Base-by-base conservation (phyloP, 2,113 vertebrate species). In the Nannospalax galili region DNA sequence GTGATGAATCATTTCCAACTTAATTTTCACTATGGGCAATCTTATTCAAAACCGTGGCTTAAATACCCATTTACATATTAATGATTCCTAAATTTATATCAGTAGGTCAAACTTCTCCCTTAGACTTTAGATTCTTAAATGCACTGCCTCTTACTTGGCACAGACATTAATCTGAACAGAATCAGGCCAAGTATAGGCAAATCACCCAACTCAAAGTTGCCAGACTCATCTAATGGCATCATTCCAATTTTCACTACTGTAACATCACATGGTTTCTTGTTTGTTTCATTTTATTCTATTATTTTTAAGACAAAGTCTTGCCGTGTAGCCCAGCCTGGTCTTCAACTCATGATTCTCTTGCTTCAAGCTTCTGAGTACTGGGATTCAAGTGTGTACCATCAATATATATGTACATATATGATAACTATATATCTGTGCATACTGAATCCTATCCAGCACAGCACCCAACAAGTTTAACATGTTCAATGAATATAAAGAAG, bases 1-100 rank as follows among this genome's bases (percentile, higher is more conserved):
- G 20, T 58, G 86, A 93, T 81, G 90, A 90, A 85, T 90, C 22
- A 3, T 65, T 91, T 95, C 64, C 7, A 79, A 52, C 72, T 84
- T 92, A 19, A 77, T 75, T 87, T 69, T 93, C 40, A 42, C 78
- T 9, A 10, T 42, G 79, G 52, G 42, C 77, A 87, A 73, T 45
- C 42, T n/a, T 85, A 70, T 60, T 40, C 48, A 92, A 84, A 92
- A n/a, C 19, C 72, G 9, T 79, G 56, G 70, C 56, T 93, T 84
- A 67, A 80, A 72, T 88, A 88, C 60, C 0, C 58, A 84, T 40
- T 93, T 75, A 40, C 24, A 74, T 28, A 37, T 35, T 58, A 82
- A 73, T 16, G 74, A 67, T 72, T 95, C 40, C 35, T 67, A 52
- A 70, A 73, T 90, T 72, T 67, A 37, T 79, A n/a, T 73, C 40